Percentiles rank a stretch among this genome's conserved stretches.
Evolutionary conservation across 2,888 invertebrate species (phyloP).

Genomic region (Cataglyphis albicans): DNA sequence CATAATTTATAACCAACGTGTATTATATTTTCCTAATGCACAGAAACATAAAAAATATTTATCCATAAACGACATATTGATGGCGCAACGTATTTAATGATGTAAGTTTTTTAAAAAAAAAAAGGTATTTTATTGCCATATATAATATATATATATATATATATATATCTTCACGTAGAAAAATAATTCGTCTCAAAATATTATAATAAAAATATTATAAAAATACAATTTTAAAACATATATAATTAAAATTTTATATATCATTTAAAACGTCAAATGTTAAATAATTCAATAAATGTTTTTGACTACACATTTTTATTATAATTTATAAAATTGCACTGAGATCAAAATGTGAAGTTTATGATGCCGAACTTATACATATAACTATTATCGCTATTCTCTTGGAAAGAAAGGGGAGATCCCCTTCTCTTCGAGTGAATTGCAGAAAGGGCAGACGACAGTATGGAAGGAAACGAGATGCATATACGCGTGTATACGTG

Average conservation of each 20-base stretch:
- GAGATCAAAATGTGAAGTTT: neutral
- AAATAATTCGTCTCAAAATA: neutral
- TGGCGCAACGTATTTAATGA: neutral
- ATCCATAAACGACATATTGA: constrained; percentile 17
- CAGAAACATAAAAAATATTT: constrained; percentile 3
- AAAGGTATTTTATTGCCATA: neutral
- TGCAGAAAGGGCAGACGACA: neutral
- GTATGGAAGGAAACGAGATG: constrained; percentile 51
- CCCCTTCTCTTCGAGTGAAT: neutral
- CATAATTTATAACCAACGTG: constrained; percentile 51
- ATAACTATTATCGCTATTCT: constrained; percentile 2
- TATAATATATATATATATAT: neutral
- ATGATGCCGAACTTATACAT: neutral
- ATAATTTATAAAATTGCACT: neutral
- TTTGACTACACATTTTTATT: neutral
- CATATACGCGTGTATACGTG: constrained; percentile 56
- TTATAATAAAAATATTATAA: too few species aligned
- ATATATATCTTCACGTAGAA: neutral
- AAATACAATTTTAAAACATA: neutral
- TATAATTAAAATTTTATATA: neutral
- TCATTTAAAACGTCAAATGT: neutral
- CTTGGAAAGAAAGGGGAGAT: neutral
- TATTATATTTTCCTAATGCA: constrained; percentile 45
- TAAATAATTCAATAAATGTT: neutral
- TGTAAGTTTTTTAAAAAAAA: neutral